Percentiles rank a stretch among this genome's conserved stretches.
These are phyloP conservation scores for Trimorus sp. DNA, from an alignment of 2,888 invertebrate genomes.

Conservation along the genomic window DNA sequence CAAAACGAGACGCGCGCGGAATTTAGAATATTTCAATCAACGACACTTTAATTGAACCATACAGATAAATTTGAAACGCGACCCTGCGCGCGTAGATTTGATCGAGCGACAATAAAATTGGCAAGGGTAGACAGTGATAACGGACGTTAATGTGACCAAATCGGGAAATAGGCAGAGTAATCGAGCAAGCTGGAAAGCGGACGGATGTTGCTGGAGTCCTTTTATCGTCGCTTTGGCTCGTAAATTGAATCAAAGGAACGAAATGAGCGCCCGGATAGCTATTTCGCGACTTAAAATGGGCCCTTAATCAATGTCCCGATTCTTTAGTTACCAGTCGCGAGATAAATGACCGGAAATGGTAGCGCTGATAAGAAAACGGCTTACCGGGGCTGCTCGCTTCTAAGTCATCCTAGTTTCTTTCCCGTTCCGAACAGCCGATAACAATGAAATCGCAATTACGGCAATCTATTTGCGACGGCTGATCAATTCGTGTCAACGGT, in stretches of 20 bases:
- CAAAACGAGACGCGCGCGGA: too few relatives aligned
- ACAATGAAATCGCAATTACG: slow-evolving; percentile 40
- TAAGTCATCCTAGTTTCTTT: slow-evolving; percentile 41
- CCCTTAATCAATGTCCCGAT: slow-evolving; percentile 78
- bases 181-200: slow-evolving; percentile 60
- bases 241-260: slow-evolving; percentile 80
- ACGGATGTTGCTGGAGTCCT: slow-evolving; percentile 63
- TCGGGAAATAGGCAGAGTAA: slow-evolving; percentile 57
- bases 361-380: slow-evolving; percentile 79
- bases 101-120: slow-evolving; percentile 74
- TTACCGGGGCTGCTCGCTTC: slow-evolving; percentile 68
- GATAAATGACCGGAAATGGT: slow-evolving; percentile 81
- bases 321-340: slow-evolving; percentile 76
- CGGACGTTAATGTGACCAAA: slow-evolving; percentile 66
- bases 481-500: slow-evolving; percentile 1
- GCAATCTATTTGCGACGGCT: slow-evolving; percentile 14
- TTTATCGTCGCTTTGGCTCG: slow-evolving; percentile 75
- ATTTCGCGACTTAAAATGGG: slow-evolving; percentile 77
- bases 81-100: slow-evolving; percentile 69
- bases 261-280: slow-evolving; percentile 71
- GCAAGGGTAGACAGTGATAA: slow-evolving; percentile 56
- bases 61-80: slow-evolving; percentile 2
- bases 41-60: slow-evolving; percentile 11
- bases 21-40: slow-evolving; percentile 20
- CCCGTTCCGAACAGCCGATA: slow-evolving; percentile 30